These are phyloP conservation scores for Pseudorectes ferrugineus DNA, from an alignment of 2,113 vertebrate species.

Conservation along the genomic window DNA sequence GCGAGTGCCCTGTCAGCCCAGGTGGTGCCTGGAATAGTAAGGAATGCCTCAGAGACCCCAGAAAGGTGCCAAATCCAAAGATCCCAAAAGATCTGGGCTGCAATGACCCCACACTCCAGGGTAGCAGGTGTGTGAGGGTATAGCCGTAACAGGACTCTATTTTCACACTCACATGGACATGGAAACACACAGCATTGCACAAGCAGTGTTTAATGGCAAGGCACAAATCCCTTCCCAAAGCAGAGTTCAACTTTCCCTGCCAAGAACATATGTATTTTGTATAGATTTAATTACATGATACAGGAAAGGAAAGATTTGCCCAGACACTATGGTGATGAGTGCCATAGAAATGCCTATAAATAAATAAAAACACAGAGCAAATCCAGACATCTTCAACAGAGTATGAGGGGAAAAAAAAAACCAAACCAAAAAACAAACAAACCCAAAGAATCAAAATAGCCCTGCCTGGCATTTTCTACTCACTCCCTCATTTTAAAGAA, in stretches of 20 bases:
- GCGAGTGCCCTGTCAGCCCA: background rate
- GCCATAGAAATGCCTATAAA: slow-evolving; percentile 5
- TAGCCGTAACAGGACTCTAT: background rate
- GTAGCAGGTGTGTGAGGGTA: background rate
- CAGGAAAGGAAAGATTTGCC: slow-evolving; percentile 9
- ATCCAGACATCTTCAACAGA: background rate
- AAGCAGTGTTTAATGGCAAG: slow-evolving; percentile 38
- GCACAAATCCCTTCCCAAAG: slow-evolving; percentile 55
- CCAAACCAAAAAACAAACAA: background rate
- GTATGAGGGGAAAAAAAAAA: background rate
- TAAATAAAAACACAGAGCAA: slow-evolving; percentile 15
- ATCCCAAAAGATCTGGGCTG: background rate
- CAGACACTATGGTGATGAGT: background rate
- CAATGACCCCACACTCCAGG: accelerated
- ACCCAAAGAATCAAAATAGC: background rate
- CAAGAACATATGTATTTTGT: slow-evolving; percentile 65
- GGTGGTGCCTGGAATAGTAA: accelerated
- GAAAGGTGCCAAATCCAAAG: background rate
- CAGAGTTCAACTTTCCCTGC: slow-evolving; percentile 12
- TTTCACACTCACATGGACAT: background rate
- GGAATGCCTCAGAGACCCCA: background rate
- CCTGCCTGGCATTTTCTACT: background rate
- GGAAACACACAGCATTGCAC: background rate
- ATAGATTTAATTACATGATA: slow-evolving; percentile 50
- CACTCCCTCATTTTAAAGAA: background rate